phyloP scores from a whole-genome alignment of 1,140 invertebrate species.

The Pogonomyrmex californicus region DNA sequence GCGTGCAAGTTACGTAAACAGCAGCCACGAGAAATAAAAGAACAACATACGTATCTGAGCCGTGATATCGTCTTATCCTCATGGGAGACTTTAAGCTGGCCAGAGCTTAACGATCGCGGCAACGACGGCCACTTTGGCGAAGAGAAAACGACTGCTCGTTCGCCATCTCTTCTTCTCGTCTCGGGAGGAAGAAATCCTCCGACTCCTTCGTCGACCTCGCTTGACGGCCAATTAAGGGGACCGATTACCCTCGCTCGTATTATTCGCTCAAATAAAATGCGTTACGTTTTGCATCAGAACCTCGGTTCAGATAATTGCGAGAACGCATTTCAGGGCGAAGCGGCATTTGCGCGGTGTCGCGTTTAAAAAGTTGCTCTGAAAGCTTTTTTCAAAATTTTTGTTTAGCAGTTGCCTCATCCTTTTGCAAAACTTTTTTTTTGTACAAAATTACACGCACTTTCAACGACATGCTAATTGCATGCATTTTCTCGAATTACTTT shows the following conservation, averaged over 20 bases:
- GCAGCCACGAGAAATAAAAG: slow-evolving; percentile 25
- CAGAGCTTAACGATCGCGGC: slow-evolving; percentile 60
- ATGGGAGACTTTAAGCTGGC: slow-evolving; percentile 53
- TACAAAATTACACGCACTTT: slow-evolving; percentile 25
- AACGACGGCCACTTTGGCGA: slow-evolving; percentile 63
- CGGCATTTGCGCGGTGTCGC: not conserved
- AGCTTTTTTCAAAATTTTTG: slow-evolving; percentile 29
- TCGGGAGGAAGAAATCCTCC: slow-evolving; percentile 60
- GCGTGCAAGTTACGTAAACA: slow-evolving; percentile 41
- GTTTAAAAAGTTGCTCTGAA: not conserved
- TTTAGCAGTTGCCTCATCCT: slow-evolving; percentile 4
- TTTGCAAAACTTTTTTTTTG: not conserved
- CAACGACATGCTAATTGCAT: slow-evolving; percentile 22
- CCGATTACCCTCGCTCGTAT: slow-evolving; percentile 46
- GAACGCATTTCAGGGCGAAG: not conserved
- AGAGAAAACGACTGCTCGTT: slow-evolving; percentile 60
- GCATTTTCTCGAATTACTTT: slow-evolving; percentile 41
- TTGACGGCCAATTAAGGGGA: slow-evolving; percentile 64
- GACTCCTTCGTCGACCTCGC: slow-evolving; percentile 22
- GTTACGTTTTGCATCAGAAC: slow-evolving; percentile 22
- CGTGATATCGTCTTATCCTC: slow-evolving; percentile 58
- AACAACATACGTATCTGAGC: not conserved
- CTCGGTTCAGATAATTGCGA: slow-evolving; percentile 4
- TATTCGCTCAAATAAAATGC: slow-evolving; percentile 60
- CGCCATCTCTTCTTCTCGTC: not conserved